phyloP scores from a whole-genome alignment of 2,797 vertebrate genomes.

The Gambusia yucatana region DNA sequence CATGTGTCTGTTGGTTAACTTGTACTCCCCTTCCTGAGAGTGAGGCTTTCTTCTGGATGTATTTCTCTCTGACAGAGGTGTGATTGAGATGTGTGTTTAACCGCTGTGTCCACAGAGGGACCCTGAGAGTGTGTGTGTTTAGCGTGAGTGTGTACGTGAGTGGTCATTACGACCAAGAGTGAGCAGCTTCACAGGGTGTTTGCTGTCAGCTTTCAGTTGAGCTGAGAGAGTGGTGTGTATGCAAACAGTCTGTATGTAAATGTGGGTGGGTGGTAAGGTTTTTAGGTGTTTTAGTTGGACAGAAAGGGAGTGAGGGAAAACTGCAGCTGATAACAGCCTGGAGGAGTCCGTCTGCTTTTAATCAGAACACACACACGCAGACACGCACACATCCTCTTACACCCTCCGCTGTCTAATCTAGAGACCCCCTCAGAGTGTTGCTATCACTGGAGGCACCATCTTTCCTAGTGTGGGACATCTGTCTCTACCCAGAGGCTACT shows the following conservation, averaged over 20 bases:
- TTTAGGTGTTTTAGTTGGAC: conserved; percentile 56
- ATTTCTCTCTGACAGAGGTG: conserved; percentile 72
- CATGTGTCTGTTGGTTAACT: conserved; percentile 11
- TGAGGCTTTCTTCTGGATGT: conserved; percentile 57
- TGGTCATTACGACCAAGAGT: conserved; percentile 60
- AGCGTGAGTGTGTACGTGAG: conserved; percentile 42
- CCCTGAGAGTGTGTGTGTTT: conserved; percentile 72
- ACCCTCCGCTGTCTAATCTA: conserved; percentile 46
- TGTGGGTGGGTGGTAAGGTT: conserved; percentile 14
- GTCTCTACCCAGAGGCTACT: conserved; percentile 66
- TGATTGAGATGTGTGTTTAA: conserved; percentile 84
- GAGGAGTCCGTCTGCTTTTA: conserved; percentile 69
- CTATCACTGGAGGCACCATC: conserved; percentile 76
- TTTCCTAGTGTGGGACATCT: conserved; percentile 76
- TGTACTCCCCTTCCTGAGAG: conserved; percentile 33
- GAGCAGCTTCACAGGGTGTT: conserved; percentile 61
- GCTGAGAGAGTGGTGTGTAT: conserved; percentile 36
- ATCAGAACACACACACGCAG: conserved; percentile 58
- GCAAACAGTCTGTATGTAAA: conserved; percentile 30
- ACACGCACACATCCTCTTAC: conserved; percentile 49
- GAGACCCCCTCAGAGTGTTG: conserved; percentile 62
- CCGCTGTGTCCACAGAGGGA: conserved; percentile 73
- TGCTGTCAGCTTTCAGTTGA: conserved; percentile 63
- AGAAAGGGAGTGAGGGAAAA: conserved; percentile 66
- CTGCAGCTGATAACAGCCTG: conserved; percentile 71